phyloP scores from a whole-genome alignment of 2,113 vertebrate genomes.

The Dissostichus mawsoni region DNA sequence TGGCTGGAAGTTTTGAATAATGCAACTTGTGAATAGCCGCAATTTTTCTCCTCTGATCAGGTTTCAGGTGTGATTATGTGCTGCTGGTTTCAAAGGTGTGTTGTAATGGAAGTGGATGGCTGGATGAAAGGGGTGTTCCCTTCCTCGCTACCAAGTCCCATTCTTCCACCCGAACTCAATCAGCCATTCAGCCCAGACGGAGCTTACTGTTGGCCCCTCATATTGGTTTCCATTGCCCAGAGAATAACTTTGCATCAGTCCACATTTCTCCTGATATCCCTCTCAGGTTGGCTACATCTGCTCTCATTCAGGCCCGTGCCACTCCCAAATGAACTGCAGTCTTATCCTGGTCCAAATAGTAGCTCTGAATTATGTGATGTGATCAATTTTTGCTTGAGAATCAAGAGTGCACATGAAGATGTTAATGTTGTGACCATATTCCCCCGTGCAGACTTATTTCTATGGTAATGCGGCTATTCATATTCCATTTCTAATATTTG shows the following conservation, averaged over 20 bases:
- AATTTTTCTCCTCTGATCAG: slow-evolving; percentile 52
- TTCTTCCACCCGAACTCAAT: slow-evolving; percentile 70
- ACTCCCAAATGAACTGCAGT: slow-evolving; percentile 58
- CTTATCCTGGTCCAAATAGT: slow-evolving; percentile 51
- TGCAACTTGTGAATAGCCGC: slow-evolving; percentile 34
- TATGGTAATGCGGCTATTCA: slow-evolving; percentile 74
- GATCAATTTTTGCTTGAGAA: slow-evolving; percentile 59
- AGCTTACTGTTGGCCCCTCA: slow-evolving; percentile 71
- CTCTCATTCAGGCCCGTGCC: slow-evolving; percentile 52
- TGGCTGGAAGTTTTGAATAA: slow-evolving; percentile 53
- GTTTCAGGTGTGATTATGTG: slow-evolving; percentile 64
- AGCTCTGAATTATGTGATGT: slow-evolving; percentile 46
- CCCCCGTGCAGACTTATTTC: slow-evolving; percentile 63
- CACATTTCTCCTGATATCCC: slow-evolving; percentile 68
- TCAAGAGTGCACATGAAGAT: slow-evolving; percentile 46
- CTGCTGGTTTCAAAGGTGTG: slow-evolving; percentile 68
- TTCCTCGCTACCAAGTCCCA: slow-evolving; percentile 60
- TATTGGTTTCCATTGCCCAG: slow-evolving; percentile 75
- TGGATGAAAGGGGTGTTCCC: slow-evolving; percentile 73
- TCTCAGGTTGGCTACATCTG: slow-evolving; percentile 62
- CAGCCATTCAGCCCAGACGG: slow-evolving; percentile 64
- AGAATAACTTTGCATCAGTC: slow-evolving; percentile 80
- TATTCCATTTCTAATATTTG: slow-evolving; percentile 64
- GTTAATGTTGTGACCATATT: slow-evolving; percentile 54
- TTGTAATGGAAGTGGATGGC: slow-evolving; percentile 74